phyloP scores from a whole-genome alignment of 2,797 vertebrate species.

The Cryptoblepharus egeriae region DNA sequence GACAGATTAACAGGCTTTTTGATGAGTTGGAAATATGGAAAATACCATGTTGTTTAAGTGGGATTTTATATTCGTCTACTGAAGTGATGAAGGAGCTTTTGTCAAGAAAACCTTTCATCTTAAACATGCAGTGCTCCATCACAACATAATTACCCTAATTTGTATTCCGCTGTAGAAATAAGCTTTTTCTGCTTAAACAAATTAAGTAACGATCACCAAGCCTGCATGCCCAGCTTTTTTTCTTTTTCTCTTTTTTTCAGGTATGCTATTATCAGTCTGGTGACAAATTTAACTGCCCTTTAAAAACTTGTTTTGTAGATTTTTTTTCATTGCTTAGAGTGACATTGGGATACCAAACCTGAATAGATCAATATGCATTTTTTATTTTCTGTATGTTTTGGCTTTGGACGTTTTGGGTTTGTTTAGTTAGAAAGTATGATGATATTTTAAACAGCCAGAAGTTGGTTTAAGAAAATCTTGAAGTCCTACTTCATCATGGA shows the following conservation, averaged over 20 bases:
- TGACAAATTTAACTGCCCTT: slow-evolving; percentile 55
- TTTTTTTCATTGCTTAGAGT: neutral
- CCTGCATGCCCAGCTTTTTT: slow-evolving; percentile 52
- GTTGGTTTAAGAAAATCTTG: neutral
- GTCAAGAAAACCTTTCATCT: slow-evolving; percentile 74
- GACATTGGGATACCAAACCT: neutral
- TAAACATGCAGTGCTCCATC: slow-evolving; percentile 69
- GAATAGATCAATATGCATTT: neutral
- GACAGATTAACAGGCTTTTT: slow-evolving; percentile 52
- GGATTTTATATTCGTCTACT: slow-evolving; percentile 70
- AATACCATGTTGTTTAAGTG: slow-evolving; percentile 68
- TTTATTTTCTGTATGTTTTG: neutral
- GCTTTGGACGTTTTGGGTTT: neutral
- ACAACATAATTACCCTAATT: slow-evolving; percentile 76
- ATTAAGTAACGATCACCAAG: slow-evolving; percentile 72
- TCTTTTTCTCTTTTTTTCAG: slow-evolving; percentile 53
- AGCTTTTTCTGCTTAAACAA: slow-evolving; percentile 74
- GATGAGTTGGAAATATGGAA: slow-evolving; percentile 66
- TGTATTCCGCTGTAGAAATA: slow-evolving; percentile 74
- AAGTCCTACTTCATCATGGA: neutral
- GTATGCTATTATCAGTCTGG: slow-evolving; percentile 66
- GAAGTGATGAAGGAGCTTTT: slow-evolving; percentile 70
- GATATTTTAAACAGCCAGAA: neutral
- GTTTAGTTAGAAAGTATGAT: neutral
- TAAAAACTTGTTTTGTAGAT: slow-evolving; percentile 58